Evolutionary conservation across 2,888 invertebrate species (phyloP), one percentile per base, ranked within the genome.

Genomic region (Cactoblastis cactorum): DNA sequence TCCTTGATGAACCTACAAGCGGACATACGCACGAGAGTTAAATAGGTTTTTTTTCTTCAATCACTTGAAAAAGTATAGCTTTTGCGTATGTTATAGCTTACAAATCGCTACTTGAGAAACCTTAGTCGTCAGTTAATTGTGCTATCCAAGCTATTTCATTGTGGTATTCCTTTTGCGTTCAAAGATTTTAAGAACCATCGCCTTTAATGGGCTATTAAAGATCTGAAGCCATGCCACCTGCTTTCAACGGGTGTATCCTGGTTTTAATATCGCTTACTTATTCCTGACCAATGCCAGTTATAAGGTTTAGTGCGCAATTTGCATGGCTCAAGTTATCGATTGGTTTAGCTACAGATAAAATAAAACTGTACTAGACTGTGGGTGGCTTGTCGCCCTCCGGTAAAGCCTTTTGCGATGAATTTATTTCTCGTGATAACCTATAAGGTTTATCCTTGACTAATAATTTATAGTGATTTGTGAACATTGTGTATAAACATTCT

Each of bases 121-220:
- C 63, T 54, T 53, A 57, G 61, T 53, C 65, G 67, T 74, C 78
- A 79, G 75, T 82, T 43, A 43, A 78, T 77, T 72, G 76, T 69
- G 78, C 71, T 80, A 84, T 85, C 74, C 76, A 66, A 64, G 78
- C 80, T 71, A 86, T 87, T 85, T 84, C 80, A 85, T 86, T 87
- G 83, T 86, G 69, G 69, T 62, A 54, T 62, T 64, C 64, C 56
- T 64, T 58, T 51, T 41, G 53, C 45, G 52, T 71, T 70, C 67
- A 67, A 65, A 70, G 65, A 71, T 72, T 80, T 78, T 77, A 74
- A 78, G 72, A 75, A 77, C 77, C 69, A 74, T 79, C 72, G 72
- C 59, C 57, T 72, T 79, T 83, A 83, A 85, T 83, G 72, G 84
- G 71, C 79, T 81, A 85, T 88, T 84, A 84, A 71, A 64, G 61